Conservation (phyloP, 2,113 vertebrate species). For the Bucco capensis region DNA sequence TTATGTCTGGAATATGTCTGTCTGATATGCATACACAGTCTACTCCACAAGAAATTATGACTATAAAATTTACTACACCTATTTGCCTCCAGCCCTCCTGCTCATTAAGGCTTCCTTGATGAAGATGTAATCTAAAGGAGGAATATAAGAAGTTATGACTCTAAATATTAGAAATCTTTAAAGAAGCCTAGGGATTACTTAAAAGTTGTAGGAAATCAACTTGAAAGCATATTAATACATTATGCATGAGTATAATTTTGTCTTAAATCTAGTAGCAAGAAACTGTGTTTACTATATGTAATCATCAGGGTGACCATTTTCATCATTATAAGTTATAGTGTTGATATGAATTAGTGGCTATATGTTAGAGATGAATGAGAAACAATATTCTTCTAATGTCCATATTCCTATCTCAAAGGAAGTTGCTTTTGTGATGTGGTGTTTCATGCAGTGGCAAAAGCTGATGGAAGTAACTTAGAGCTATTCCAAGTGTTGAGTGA, state of each 20-base stretch:
- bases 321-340: not conserved
- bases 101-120: not conserved
- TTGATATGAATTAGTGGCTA: not conserved
- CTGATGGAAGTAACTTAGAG: not conserved
- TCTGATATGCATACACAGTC: not conserved
- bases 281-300: not conserved
- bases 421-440: not conserved
- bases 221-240: not conserved
- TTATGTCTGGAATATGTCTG: not conserved
- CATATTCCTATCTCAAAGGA: not conserved
- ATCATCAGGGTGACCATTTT: not conserved
- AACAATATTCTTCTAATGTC: not conserved
- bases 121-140: not conserved
- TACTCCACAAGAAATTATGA: not conserved
- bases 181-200: not conserved
- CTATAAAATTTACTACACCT: not conserved
- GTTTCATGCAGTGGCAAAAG: not conserved
- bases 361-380: not conserved
- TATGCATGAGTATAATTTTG: not conserved
- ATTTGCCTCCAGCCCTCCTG: not conserved
- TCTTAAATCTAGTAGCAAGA: not conserved
- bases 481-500: not conserved
- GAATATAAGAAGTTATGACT: not conserved
- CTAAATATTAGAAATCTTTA: not conserved
- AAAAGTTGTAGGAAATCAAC: not conserved